Evolutionary conservation across 1,140 invertebrate genomes (phyloP).

Genomic region (Archegozetes longisetosus): DNA sequence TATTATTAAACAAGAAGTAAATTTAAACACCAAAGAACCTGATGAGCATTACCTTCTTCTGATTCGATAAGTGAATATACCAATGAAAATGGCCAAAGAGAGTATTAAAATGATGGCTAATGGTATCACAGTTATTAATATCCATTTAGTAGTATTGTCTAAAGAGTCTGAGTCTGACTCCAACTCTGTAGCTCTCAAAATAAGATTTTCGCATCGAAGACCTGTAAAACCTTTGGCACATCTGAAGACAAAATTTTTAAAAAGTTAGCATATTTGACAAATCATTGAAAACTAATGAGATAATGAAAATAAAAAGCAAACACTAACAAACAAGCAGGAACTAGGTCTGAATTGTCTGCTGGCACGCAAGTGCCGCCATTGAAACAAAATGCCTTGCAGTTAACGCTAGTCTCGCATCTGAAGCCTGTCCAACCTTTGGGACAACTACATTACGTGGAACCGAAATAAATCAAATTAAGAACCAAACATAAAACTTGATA

Average conservation of each 20-base stretch:
- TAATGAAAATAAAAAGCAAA: constrained; percentile 7
- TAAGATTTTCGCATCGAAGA: constrained; percentile 26
- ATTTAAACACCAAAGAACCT: no score
- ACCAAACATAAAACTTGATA: not conserved
- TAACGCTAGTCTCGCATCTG: constrained; percentile 34
- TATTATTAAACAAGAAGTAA: not conserved
- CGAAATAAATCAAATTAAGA: not conserved
- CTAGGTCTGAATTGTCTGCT: constrained; percentile 20
- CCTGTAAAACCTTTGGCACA: constrained; percentile 28
- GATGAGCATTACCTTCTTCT: not conserved
- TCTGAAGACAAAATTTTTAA: constrained; percentile 23
- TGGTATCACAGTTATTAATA: constrained; percentile 3
- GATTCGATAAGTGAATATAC: constrained; percentile 18
- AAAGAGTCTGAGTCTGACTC: not conserved
- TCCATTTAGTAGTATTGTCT: no score
- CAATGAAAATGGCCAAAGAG: constrained; percentile 10
- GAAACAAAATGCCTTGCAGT: constrained; percentile 38
- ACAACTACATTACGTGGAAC: constrained; percentile 34
- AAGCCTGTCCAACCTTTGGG: constrained; percentile 39
- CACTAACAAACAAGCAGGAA: constrained; percentile 30
- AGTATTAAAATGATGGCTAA: not conserved
- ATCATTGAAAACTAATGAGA: not conserved
- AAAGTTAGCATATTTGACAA: not conserved
- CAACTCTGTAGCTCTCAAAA: not conserved
- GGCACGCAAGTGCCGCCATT: constrained; percentile 39